Percentiles rank a stretch among this genome's conserved stretches.
Conservation (phyloP, 2,113 vertebrate species). For the Anarrhichthys ocellatus region DNA sequence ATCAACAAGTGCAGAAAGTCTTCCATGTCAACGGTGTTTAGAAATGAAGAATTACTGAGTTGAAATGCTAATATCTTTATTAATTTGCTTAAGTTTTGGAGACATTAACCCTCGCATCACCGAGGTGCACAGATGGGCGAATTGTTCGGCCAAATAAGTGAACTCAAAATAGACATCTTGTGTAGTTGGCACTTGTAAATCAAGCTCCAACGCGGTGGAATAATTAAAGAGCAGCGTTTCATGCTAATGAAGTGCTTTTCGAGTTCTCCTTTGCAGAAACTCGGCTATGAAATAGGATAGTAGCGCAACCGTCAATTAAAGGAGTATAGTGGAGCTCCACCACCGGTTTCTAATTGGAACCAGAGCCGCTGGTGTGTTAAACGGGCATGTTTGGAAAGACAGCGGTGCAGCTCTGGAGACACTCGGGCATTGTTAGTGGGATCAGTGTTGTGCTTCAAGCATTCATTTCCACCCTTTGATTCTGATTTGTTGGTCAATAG, state of each 20-base stretch:
- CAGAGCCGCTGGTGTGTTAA: slow-evolving; percentile 69
- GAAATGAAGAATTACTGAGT: neutral
- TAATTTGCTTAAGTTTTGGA: slow-evolving; percentile 4
- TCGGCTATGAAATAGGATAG: slow-evolving; percentile 70
- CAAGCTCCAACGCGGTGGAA: slow-evolving; percentile 38
- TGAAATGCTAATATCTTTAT: neutral
- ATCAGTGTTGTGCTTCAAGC: slow-evolving; percentile 42
- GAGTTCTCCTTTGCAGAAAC: slow-evolving; percentile 60
- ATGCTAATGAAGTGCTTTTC: slow-evolving; percentile 74
- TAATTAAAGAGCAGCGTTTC: slow-evolving; percentile 67
- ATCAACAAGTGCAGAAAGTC: too few relatives aligned
- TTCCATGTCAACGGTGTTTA: too few relatives aligned
- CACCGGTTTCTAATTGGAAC: slow-evolving; percentile 72
- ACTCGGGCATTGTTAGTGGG: slow-evolving; percentile 50
- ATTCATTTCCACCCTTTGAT: slow-evolving; percentile 31
- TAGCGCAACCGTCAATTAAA: slow-evolving; percentile 74
- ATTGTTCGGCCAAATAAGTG: slow-evolving; percentile 49
- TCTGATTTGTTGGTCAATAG: slow-evolving; percentile 50
- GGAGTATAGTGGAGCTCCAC: slow-evolving; percentile 57
- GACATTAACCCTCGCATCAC: slow-evolving; percentile 14
- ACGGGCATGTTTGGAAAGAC: slow-evolving; percentile 65
- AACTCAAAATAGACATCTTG: slow-evolving; percentile 54
- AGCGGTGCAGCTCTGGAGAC: slow-evolving; percentile 54
- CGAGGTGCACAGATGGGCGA: neutral
- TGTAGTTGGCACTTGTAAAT: slow-evolving; percentile 56